Conservation (phyloP, 1,140 invertebrate species). For the Homarus americanus region DNA sequence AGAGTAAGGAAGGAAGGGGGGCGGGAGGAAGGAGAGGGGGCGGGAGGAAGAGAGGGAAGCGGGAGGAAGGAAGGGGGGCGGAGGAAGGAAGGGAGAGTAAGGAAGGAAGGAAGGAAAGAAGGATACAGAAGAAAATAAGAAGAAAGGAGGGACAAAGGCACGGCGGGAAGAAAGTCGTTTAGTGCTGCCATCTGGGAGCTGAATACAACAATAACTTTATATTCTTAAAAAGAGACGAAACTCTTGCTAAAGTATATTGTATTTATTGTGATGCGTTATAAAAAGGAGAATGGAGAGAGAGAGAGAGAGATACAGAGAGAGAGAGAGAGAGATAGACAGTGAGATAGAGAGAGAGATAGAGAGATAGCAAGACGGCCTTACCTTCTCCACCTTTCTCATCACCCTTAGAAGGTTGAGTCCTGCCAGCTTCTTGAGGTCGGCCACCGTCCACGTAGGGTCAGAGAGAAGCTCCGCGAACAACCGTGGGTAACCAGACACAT, state of each 20-base stretch:
- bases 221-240: not conserved
- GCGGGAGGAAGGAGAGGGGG: too few relatives aligned
- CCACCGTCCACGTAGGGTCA: slow-evolving; percentile 77
- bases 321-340: too few relatives aligned
- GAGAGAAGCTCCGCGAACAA: slow-evolving; percentile 81
- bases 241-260: not conserved
- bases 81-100: not conserved
- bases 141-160: too few relatives aligned
- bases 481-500: slow-evolving; percentile 92
- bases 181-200: not conserved
- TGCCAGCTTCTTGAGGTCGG: slow-evolving; percentile 79
- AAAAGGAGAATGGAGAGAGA: too few relatives aligned
- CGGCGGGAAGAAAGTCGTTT: too few relatives aligned
- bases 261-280: not conserved
- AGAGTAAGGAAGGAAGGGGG: too few relatives aligned
- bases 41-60: too few relatives aligned
- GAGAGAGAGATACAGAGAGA: too few relatives aligned
- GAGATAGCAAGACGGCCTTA: too few relatives aligned
- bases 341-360: too few relatives aligned
- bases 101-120: not conserved
- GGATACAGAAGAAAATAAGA: too few relatives aligned
- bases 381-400: slow-evolving; percentile 79
- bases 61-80: too few relatives aligned
- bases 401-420: slow-evolving; percentile 80
- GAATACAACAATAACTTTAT: not conserved